Evolutionary conservation across 2,797 vertebrate genomes (phyloP).

Genomic region (Lepidocolaptes lacrymiger): DNA sequence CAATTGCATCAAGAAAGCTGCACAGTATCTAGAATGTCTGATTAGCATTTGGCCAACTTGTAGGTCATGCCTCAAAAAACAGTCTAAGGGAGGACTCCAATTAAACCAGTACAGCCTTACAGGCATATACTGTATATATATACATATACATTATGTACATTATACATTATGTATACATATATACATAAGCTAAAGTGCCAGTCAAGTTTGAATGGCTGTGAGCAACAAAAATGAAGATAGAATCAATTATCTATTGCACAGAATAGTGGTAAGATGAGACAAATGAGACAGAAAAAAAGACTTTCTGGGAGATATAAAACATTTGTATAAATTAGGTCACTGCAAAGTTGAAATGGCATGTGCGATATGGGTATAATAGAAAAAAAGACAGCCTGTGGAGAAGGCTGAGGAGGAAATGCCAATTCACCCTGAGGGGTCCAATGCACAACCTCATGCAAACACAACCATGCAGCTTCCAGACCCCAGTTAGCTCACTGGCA

Average conservation of each 20-base stretch:
- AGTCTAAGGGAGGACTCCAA: neutral
- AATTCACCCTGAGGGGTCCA: neutral
- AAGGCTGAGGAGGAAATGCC: neutral
- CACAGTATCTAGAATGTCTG: neutral
- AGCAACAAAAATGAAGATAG: neutral
- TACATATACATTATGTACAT: no score
- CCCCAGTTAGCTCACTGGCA: neutral
- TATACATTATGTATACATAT: no score
- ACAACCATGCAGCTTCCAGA: neutral
- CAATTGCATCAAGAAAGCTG: neutral
- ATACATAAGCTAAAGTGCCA: neutral
- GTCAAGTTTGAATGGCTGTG: neutral
- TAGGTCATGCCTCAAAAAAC: neutral
- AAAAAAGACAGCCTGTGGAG: neutral
- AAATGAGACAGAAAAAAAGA: neutral
- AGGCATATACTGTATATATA: no score
- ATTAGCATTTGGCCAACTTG: neutral
- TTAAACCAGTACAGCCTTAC: neutral
- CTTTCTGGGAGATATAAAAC: neutral
- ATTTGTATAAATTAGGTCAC: neutral
- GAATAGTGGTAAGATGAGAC: neutral
- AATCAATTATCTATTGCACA: neutral
- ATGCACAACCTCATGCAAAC: neutral
- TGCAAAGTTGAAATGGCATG: neutral
- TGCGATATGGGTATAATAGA: neutral